A percentile compares a stretch with the other conserved stretches of the same genome.
Conservation (phyloP, 1,140 invertebrate species). For the Leptopilina clavipes region DNA sequence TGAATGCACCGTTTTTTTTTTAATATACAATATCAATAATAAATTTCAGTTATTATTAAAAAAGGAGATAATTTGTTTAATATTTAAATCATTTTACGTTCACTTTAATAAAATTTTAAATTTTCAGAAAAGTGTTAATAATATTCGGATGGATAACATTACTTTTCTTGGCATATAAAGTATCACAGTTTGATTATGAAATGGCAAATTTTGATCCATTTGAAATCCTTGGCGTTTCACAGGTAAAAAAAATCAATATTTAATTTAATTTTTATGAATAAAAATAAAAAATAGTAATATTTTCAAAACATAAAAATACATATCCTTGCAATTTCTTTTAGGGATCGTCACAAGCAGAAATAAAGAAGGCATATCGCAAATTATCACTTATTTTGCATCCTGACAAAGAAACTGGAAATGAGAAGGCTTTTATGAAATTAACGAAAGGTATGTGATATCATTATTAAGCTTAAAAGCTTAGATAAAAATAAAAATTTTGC, state of each 20-base stretch:
- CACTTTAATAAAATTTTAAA: background rate
- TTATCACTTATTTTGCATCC: slow-evolving; percentile 96
- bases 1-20: too few relatives aligned
- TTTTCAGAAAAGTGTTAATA: slow-evolving; percentile 79
- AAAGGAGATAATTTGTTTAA: slow-evolving; percentile 68
- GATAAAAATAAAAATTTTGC: background rate
- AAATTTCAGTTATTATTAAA: too few relatives aligned
- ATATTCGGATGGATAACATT: slow-evolving; percentile 93
- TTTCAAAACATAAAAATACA: slow-evolving; percentile 30
- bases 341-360: slow-evolving; percentile 89
- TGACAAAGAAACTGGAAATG: slow-evolving; percentile 97
- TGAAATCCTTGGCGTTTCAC: slow-evolving; percentile 93
- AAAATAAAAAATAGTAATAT: too few relatives aligned
- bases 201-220: slow-evolving; percentile 99
- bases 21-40: too few relatives aligned
- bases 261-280: slow-evolving; percentile 16
- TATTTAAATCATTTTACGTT: slow-evolving; percentile 71
- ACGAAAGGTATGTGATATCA: slow-evolving; percentile 88
- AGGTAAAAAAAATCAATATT: slow-evolving; percentile 75
- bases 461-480: slow-evolving; percentile 19
- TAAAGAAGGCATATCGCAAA: slow-evolving; percentile 97
- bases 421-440: slow-evolving; percentile 97
- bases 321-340: slow-evolving; percentile 66
- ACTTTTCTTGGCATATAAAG: slow-evolving; percentile 93
- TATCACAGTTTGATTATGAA: slow-evolving; percentile 97